Percentiles rank a stretch among this genome's conserved stretches.
Conservation (phyloP, 92 coral and sea anemone species). For the Siderastrea radians region DNA sequence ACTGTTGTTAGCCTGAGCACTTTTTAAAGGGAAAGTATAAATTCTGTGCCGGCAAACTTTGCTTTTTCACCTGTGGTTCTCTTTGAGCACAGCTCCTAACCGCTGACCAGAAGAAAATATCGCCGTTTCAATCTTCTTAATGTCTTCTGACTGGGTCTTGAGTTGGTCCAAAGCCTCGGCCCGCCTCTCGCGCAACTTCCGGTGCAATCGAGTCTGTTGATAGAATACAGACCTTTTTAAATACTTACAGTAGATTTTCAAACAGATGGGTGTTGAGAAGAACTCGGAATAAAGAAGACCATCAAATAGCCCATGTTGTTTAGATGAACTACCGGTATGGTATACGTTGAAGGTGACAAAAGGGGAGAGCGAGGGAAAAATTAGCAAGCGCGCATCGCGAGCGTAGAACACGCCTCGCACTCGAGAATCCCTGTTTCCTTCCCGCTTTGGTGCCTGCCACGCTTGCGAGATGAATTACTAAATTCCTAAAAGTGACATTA, state of each 20-base stretch:
- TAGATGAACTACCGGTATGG: too few species aligned
- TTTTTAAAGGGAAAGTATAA: background rate
- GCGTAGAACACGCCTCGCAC: too few species aligned
- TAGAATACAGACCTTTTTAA: background rate
- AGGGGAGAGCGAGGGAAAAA: too few species aligned
- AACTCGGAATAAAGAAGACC: background rate
- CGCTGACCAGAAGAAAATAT: constrained; percentile 88
- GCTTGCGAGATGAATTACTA: too few species aligned
- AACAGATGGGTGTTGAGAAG: background rate
- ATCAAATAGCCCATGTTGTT: background rate
- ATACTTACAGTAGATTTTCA: background rate
- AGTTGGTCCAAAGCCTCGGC: constrained; percentile 83
- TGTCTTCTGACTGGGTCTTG: constrained; percentile 81
- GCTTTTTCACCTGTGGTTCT: constrained; percentile 83
- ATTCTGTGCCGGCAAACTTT: background rate
- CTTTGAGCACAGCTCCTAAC: constrained; percentile 92
- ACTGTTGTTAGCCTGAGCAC: too few species aligned
- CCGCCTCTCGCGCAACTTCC: constrained; percentile 77
- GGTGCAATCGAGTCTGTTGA: constrained; percentile 78
- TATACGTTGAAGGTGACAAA: too few species aligned
- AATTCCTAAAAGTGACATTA: too few species aligned
- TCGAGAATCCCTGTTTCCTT: too few species aligned
- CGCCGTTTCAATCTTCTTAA: constrained; percentile 80
- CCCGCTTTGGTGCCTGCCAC: too few species aligned
- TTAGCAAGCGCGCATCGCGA: too few species aligned